These are phyloP conservation scores for Tenthredo notha DNA, from an alignment of 2,888 invertebrate genomes.

Conservation along the genomic window DNA sequence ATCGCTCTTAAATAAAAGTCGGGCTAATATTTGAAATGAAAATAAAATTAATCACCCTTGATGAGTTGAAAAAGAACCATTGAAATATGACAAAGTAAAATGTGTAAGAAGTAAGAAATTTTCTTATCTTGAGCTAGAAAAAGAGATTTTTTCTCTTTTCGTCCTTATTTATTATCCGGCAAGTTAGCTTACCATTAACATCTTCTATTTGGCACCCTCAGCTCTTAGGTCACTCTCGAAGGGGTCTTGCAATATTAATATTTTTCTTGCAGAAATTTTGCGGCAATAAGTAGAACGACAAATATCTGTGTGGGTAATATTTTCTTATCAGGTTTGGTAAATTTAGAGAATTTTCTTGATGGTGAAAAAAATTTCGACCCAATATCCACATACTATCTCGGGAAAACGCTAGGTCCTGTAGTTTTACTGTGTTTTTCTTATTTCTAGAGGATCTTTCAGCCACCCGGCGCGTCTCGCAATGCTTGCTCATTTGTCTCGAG, in stretches of 20 bases:
- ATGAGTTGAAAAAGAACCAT: neutral
- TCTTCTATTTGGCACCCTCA: conserved; percentile 72
- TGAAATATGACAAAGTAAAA: neutral
- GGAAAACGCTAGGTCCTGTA: neutral
- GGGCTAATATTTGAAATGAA: conserved; percentile 3
- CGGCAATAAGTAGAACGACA: conserved; percentile 72
- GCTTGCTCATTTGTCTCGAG: conserved; percentile 80
- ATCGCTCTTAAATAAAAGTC: neutral
- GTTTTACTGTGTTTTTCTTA: conserved; percentile 36
- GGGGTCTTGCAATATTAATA: conserved; percentile 71
- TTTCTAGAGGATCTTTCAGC: conserved; percentile 69
- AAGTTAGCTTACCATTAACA: conserved; percentile 74
- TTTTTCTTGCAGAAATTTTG: conserved; percentile 72
- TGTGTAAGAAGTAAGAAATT: neutral
- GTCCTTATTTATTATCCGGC: neutral
- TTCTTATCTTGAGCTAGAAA: neutral
- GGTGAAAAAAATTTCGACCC: neutral
- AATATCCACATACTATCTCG: neutral
- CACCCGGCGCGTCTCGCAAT: conserved; percentile 77
- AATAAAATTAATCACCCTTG: neutral
- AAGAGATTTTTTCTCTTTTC: neutral
- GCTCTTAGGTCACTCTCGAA: conserved; percentile 63
- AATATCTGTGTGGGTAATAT: conserved; percentile 61
- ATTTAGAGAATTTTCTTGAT: neutral
- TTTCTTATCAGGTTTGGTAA: neutral